These are phyloP conservation scores for Apteryx mantelli DNA, from an alignment of 2,113 vertebrate species.

Conservation along the genomic window DNA sequence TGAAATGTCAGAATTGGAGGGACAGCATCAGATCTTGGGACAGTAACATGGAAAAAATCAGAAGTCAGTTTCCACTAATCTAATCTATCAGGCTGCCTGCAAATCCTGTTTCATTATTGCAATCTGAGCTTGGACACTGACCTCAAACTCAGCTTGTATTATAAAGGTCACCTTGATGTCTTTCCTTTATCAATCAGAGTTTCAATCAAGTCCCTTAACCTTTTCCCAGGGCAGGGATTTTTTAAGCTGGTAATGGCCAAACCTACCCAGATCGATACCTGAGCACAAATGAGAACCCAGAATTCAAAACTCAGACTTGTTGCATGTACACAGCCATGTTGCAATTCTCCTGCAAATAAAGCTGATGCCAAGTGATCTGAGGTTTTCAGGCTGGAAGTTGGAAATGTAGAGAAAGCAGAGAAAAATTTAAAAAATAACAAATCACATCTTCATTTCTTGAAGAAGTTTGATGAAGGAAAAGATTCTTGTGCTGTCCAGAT, in stretches of 20 bases:
- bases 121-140: conserved; percentile 7
- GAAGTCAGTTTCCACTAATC: not conserved
- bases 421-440: not conserved
- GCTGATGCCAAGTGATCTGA: not conserved
- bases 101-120: conserved; percentile 9
- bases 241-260: conserved; percentile 14
- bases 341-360: not conserved
- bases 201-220: conserved; percentile 38
- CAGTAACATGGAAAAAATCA: not conserved
- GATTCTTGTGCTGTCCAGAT: not conserved
- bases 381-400: not conserved
- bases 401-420: not conserved
- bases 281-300: not conserved
- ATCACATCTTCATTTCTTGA: conserved; percentile 7
- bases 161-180: conserved; percentile 42
- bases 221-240: conserved; percentile 21
- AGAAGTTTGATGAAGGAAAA: not conserved
- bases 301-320: conserved; percentile 4
- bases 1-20: not conserved
- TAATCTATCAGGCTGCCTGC: not conserved
- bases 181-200: conserved; percentile 50
- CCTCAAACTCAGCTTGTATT: conserved; percentile 9
- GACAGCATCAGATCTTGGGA: not conserved
- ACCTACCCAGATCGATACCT: not conserved
- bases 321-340: not conserved